These are phyloP conservation scores for Brachystomella parvula DNA, from an alignment of 1,140 invertebrate genomes.

Conservation along the genomic window DNA sequence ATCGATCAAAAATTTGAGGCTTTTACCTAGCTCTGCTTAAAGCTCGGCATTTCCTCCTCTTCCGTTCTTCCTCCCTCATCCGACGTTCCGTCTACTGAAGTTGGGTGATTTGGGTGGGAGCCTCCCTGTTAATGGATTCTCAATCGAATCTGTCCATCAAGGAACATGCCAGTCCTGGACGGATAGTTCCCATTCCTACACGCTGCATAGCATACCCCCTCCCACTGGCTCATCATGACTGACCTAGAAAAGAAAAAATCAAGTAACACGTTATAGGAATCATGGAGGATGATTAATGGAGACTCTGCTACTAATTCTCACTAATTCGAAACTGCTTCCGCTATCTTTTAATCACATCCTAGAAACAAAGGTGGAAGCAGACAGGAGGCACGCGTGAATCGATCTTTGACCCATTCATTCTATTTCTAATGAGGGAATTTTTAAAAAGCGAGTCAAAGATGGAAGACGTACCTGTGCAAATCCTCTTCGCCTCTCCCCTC, in stretches of 20 bases:
- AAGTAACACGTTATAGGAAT: too few relatives aligned
- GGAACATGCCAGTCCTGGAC: neutral
- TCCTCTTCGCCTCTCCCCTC: too few relatives aligned
- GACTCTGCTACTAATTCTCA: slow-evolving; percentile 5
- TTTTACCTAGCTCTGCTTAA: slow-evolving; percentile 1
- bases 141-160: slow-evolving; percentile 11
- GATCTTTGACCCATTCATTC: neutral
- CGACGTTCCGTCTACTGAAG: neutral
- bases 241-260: neutral
- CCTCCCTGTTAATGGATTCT: neutral
- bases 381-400: slow-evolving; percentile 1
- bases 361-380: too few relatives aligned
- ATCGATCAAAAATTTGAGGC: slow-evolving; percentile 11
- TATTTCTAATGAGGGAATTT: too few relatives aligned
- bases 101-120: neutral
- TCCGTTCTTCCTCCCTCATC: neutral
- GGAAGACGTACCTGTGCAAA: too few relatives aligned
- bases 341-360: neutral
- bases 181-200: too few relatives aligned
- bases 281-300: slow-evolving; percentile 1
- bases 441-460: too few relatives aligned
- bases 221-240: neutral
- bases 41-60: neutral
- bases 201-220: neutral
- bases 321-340: neutral